phyloP scores from a whole-genome alignment of 2,797 vertebrate genomes.

The Brachyalestes nurse region DNA sequence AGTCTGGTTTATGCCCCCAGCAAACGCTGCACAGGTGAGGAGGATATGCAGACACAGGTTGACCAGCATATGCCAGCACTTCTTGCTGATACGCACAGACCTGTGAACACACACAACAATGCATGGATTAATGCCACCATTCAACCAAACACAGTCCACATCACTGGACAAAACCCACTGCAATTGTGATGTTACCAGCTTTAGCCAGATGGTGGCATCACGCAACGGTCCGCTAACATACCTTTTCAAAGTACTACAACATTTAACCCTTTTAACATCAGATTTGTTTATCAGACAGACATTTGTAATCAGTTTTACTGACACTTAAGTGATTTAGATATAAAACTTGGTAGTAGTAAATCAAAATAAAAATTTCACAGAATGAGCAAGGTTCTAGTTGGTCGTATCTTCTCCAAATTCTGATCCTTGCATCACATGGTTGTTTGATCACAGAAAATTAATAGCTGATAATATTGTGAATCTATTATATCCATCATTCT shows the following conservation, averaged over 20 bases:
- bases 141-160: background rate
- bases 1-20: constrained; percentile 93
- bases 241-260: background rate
- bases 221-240: background rate
- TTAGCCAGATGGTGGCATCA: background rate
- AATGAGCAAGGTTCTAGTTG: too few relatives aligned
- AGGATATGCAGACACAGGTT: constrained; percentile 94
- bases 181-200: background rate
- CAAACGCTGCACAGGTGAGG: constrained; percentile 90
- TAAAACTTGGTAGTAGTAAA: too few relatives aligned
- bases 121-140: background rate
- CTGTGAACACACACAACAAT: constrained; percentile 69
- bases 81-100: constrained; percentile 90
- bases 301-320: too few relatives aligned
- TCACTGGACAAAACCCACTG: background rate
- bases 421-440: too few relatives aligned
- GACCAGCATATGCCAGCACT: constrained; percentile 98
- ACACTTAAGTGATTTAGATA: too few relatives aligned
- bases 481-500: too few relatives aligned
- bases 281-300: too few relatives aligned
- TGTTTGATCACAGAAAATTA: too few relatives aligned
- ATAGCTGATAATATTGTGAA: too few relatives aligned
- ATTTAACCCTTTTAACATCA: too few relatives aligned
- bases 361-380: too few relatives aligned
- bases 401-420: too few relatives aligned